These are phyloP conservation scores for Cettia cetti DNA, from an alignment of 2,113 vertebrate species.

Conservation along the genomic window DNA sequence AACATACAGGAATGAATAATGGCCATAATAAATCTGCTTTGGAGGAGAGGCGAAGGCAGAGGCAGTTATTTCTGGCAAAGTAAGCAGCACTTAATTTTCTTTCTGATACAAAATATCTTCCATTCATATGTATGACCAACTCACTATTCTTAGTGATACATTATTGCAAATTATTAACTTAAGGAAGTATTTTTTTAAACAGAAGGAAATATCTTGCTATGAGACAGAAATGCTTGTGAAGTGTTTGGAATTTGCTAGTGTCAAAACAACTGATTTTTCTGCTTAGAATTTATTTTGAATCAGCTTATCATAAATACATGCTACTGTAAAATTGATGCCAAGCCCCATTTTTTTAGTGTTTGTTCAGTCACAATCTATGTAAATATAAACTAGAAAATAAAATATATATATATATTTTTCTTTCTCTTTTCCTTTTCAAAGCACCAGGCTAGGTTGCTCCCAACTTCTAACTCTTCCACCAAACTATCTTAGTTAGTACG, in stretches of 20 bases:
- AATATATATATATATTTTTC: not conserved
- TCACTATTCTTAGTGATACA: not conserved
- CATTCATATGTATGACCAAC: not conserved
- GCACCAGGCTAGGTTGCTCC: not conserved
- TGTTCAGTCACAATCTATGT: not conserved
- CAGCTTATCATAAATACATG: not conserved
- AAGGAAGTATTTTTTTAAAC: not conserved
- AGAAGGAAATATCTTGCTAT: not conserved
- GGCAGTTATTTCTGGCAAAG: constrained; percentile 17
- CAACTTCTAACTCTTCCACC: not conserved
- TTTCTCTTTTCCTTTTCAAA: not conserved
- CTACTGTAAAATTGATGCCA: not conserved
- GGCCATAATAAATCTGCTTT: constrained; percentile 35
- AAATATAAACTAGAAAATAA: not conserved
- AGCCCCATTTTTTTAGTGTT: not conserved
- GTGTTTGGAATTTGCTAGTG: not conserved
- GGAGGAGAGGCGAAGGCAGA: not conserved
- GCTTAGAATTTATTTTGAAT: not conserved
- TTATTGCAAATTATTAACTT: constrained; percentile 5
- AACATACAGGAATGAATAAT: constrained; percentile 24
- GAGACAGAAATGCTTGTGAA: not conserved
- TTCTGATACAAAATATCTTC: not conserved
- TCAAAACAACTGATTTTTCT: not conserved
- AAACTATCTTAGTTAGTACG: not conserved
- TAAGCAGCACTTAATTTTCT: constrained; percentile 21